phyloP scores from a whole-genome alignment of 1,140 invertebrate genomes.

The Hermetia illucens region DNA sequence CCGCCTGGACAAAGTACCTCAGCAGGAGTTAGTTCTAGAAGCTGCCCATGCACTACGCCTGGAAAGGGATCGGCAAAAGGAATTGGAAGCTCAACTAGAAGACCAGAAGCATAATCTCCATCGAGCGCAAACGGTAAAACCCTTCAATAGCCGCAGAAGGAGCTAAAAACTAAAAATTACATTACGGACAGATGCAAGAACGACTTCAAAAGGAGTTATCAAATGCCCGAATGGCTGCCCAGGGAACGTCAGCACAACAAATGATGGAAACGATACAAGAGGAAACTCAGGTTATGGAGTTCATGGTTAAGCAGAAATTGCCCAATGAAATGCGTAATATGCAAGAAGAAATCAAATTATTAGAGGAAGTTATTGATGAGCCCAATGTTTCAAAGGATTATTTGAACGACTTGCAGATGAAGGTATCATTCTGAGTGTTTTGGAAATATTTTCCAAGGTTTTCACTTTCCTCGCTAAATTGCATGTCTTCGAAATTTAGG shows the following conservation, averaged over 20 bases:
- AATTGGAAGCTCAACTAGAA: constrained; percentile 46
- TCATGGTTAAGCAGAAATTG: constrained; percentile 64
- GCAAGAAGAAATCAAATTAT: constrained; percentile 50
- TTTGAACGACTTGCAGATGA: constrained; percentile 44
- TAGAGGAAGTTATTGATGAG: constrained; percentile 50
- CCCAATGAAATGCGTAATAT: constrained; percentile 51
- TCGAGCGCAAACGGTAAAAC: constrained; percentile 37
- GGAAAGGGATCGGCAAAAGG: constrained; percentile 58
- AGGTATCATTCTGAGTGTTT: constrained; percentile 30
- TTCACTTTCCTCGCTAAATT: background rate
- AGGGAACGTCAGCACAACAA: constrained; percentile 12
- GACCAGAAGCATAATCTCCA: constrained; percentile 37
- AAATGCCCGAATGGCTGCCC: constrained; percentile 17
- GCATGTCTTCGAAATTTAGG: constrained; percentile 25
- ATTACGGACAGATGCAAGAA: constrained; percentile 3
- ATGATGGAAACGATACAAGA: constrained; percentile 32
- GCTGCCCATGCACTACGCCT: constrained; percentile 50
- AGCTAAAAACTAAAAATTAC: no score
- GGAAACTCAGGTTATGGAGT: constrained; percentile 58
- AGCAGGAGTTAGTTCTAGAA: constrained; percentile 36
- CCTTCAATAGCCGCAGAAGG: no score
- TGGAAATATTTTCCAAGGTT: background rate
- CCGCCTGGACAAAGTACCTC: constrained; percentile 18
- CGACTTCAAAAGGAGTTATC: constrained; percentile 26
- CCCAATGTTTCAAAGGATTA: constrained; percentile 52